These are phyloP conservation scores for Acromyrmex charruanus DNA, from an alignment of 1,140 invertebrate genomes.

Conservation along the genomic window DNA sequence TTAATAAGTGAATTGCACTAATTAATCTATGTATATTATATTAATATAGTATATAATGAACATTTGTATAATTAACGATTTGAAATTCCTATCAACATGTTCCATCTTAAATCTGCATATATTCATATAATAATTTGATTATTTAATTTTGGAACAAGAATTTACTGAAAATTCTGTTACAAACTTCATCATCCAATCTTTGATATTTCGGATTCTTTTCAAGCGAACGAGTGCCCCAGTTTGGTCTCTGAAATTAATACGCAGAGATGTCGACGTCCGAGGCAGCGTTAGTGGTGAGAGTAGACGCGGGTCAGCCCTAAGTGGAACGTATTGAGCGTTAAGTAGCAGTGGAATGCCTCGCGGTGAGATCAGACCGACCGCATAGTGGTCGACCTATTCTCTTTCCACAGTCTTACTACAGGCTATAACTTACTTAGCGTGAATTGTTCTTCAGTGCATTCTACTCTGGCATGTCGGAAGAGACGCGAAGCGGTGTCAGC, in stretches of 20 bases:
- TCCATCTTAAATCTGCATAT: slow-evolving; percentile 3
- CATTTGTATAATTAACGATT: not conserved
- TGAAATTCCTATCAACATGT: not conserved
- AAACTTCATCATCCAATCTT: not conserved
- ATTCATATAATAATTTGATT: not conserved
- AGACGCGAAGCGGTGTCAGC: slow-evolving; percentile 19
- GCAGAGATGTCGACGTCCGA: slow-evolving; percentile 44
- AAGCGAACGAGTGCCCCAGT: not conserved
- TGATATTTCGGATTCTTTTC: not conserved
- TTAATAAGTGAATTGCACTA: not conserved
- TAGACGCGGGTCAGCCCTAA: slow-evolving; percentile 74
- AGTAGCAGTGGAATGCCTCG: slow-evolving; percentile 78
- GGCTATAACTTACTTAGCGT: slow-evolving; percentile 76
- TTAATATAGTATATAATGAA: not conserved
- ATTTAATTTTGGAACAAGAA: not conserved
- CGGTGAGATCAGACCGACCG: slow-evolving; percentile 68
- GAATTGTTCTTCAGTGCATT: slow-evolving; percentile 76
- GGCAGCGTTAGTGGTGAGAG: slow-evolving; percentile 59
- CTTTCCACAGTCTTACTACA: slow-evolving; percentile 67
- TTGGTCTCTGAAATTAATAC: slow-evolving; percentile 44
- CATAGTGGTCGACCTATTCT: slow-evolving; percentile 47
- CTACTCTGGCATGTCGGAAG: slow-evolving; percentile 29
- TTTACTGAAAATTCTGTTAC: not conserved
- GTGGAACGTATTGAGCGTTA: slow-evolving; percentile 81
- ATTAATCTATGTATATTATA: not conserved